A percentile compares a stretch with the other conserved stretches of the same genome.
Conservation (phyloP, 1,140 invertebrate genomes). For the Bombus difficillimus region DNA sequence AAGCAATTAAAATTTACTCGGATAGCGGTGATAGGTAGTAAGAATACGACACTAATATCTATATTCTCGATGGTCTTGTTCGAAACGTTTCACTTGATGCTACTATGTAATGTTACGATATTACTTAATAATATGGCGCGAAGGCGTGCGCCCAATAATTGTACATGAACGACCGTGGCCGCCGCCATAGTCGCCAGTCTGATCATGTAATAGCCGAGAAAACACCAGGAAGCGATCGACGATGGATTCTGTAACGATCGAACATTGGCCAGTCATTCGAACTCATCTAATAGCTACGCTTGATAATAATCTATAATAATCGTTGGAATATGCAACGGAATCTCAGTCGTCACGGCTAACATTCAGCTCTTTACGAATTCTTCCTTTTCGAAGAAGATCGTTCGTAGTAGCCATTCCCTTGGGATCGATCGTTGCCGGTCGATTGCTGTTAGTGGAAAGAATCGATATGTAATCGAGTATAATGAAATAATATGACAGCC, state of each 20-base stretch:
- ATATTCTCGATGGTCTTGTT: not conserved
- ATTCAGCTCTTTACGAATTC: not conserved
- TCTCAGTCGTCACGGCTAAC: not conserved
- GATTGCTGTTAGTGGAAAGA: not conserved
- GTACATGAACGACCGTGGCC: not conserved
- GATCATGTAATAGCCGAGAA: slow-evolving; percentile 24
- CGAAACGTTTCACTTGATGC: too few species aligned
- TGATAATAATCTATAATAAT: slow-evolving; percentile 19
- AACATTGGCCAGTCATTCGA: not conserved
- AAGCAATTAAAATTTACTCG: not conserved
- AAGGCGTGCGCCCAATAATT: slow-evolving; percentile 19
- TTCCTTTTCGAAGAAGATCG: not conserved
- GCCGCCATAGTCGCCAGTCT: not conserved
- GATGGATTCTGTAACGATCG: slow-evolving; percentile 8
- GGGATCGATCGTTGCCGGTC: not conserved
- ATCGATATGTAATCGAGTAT: not conserved
- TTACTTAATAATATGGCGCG: not conserved
- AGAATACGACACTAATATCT: not conserved
- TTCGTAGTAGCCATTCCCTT: not conserved
- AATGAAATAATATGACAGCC: not conserved
- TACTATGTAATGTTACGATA: slow-evolving; percentile 3
- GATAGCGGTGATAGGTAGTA: not conserved
- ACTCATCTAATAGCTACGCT: not conserved
- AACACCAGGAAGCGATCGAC: slow-evolving; percentile 28
- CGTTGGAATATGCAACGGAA: slow-evolving; percentile 28